Percentiles rank a stretch among this genome's conserved stretches.
These are phyloP conservation scores for Torymus tubicola DNA, from an alignment of 2,888 invertebrate genomes.

Conservation along the genomic window DNA sequence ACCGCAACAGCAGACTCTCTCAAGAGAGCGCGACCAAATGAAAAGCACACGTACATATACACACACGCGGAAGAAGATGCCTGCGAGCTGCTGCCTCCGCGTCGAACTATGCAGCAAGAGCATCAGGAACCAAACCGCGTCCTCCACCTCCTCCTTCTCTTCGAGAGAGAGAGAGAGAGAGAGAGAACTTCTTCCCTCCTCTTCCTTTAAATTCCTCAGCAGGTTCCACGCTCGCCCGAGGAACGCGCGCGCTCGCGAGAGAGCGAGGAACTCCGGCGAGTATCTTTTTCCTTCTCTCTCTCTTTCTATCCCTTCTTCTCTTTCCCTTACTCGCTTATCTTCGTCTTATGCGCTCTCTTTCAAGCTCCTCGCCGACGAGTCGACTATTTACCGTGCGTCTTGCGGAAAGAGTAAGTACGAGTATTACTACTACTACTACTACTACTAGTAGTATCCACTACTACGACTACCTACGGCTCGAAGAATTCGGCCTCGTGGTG, in stretches of 20 bases:
- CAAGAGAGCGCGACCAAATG: too few species aligned
- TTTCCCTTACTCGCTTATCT: not conserved
- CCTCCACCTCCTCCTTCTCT: slow-evolving; percentile 59
- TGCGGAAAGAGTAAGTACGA: slow-evolving; percentile 43
- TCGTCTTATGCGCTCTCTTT: not conserved
- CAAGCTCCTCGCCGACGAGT: slow-evolving; percentile 30
- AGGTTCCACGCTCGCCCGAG: slow-evolving; percentile 56
- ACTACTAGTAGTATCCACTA: too few species aligned
- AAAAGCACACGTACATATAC: too few species aligned
- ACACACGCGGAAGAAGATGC: too few species aligned
- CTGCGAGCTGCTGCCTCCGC: not conserved
- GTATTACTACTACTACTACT: slow-evolving; percentile 6
- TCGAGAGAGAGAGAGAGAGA: slow-evolving; percentile 56
- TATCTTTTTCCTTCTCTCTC: slow-evolving; percentile 30
- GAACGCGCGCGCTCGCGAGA: slow-evolving; percentile 36
- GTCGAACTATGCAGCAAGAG: slow-evolving; percentile 68
- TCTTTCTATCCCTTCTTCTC: slow-evolving; percentile 10
- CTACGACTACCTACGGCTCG: slow-evolving; percentile 16
- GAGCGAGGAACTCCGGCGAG: slow-evolving; percentile 39
- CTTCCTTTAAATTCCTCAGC: slow-evolving; percentile 60
- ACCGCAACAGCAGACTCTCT: too few species aligned
- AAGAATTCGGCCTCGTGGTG: slow-evolving; percentile 52
- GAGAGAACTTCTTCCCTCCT: slow-evolving; percentile 53
- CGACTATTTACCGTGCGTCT: slow-evolving; percentile 52
- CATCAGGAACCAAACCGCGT: slow-evolving; percentile 71